A percentile compares a stretch with the other conserved stretches of the same genome.
Conservation (phyloP, 2,113 vertebrate species). For the Mormyrus lacerda region DNA sequence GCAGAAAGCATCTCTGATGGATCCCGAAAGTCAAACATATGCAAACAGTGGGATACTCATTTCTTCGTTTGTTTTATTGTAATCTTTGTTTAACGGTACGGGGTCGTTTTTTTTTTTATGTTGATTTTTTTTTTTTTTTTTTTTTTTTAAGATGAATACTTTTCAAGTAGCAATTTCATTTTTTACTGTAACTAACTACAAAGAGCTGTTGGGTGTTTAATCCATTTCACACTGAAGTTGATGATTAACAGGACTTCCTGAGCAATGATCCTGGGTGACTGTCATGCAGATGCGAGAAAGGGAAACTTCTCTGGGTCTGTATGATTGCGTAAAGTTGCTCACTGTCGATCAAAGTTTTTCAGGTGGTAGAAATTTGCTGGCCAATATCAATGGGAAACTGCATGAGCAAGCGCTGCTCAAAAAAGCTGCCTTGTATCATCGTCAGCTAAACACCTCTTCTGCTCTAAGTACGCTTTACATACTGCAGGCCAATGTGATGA, state of each 20-base stretch:
- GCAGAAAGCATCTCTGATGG: not conserved
- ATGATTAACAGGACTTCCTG: not conserved
- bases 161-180: not conserved
- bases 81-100: not conserved
- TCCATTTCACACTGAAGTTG: not conserved
- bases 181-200: not conserved
- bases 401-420: not conserved
- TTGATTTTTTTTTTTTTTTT: not conserved
- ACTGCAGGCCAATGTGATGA: not conserved
- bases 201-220: not conserved
- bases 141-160: not conserved
- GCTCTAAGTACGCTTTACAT: not conserved
- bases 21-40: not conserved
- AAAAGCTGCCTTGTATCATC: not conserved
- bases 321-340: not conserved
- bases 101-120: not conserved
- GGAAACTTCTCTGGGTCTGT: not conserved
- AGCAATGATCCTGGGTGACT: not conserved
- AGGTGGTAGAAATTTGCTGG: not conserved
- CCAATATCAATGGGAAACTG: not conserved
- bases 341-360: not conserved
- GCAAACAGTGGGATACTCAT: not conserved
- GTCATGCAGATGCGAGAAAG: not conserved
- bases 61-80: too few relatives aligned
- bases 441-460: not conserved